Percentiles rank a stretch among this genome's conserved stretches.
Conservation (phyloP, 2,888 invertebrate species). For the Deilephila elpenor region DNA sequence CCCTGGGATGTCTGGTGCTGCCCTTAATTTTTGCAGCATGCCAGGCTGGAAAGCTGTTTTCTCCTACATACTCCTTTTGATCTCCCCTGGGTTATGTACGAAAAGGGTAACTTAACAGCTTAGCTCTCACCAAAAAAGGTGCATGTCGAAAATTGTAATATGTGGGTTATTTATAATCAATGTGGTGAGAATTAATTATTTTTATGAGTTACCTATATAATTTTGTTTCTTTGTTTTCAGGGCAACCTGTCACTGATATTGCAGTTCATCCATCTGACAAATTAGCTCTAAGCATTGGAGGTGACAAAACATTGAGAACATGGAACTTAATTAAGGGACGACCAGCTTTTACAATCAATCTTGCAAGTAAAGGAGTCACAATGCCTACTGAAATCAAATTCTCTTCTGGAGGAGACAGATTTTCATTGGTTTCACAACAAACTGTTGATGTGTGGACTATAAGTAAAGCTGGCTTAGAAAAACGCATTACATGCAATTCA, state of each 20-base stretch:
- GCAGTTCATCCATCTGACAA: constrained; percentile 96
- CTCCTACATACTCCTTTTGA: too few species aligned
- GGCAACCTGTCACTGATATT: constrained; percentile 88
- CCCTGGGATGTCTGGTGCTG: too few species aligned
- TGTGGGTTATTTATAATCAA: too few species aligned
- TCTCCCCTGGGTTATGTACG: too few species aligned
- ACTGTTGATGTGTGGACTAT: constrained; percentile 92
- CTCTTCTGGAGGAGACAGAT: constrained; percentile 91
- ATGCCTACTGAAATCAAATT: constrained; percentile 85
- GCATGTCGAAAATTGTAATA: too few species aligned
- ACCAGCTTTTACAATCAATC: constrained; percentile 94
- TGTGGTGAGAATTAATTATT: too few species aligned
- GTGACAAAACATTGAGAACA: constrained; percentile 92
- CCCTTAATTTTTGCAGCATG: too few species aligned
- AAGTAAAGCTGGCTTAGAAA: constrained; percentile 89
- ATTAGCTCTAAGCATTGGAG: constrained; percentile 93
- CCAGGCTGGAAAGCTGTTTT: too few species aligned
- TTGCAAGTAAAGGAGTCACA: constrained; percentile 87
- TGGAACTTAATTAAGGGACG: constrained; percentile 98
- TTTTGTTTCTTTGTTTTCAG: constrained; percentile 51
- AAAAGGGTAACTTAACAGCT: too few species aligned
- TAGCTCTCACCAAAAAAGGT: too few species aligned
- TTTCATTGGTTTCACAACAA: constrained; percentile 89
- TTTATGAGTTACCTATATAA: neutral
- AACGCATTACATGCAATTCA: constrained; percentile 87